phyloP scores from a whole-genome alignment of 2,888 invertebrate genomes.

The Metalampra italica region DNA sequence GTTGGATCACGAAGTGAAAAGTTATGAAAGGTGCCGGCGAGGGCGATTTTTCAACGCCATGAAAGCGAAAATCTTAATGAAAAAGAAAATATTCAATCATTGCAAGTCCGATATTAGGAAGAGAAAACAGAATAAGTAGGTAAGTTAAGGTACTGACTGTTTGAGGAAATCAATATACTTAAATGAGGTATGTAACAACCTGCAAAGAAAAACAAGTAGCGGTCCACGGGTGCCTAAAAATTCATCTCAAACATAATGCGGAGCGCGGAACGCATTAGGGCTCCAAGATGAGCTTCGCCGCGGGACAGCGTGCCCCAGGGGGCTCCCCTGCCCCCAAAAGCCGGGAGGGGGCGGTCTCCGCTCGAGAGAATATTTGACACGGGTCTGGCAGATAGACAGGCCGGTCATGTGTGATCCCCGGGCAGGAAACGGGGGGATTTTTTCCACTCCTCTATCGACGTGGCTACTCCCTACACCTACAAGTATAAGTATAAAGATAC shows the following conservation, averaged over 20 bases:
- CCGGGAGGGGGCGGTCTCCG: constrained; percentile 69
- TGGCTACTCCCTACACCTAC: constrained; percentile 53
- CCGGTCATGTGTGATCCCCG: constrained; percentile 78
- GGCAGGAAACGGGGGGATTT: constrained; percentile 74
- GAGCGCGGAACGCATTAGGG: constrained; percentile 72
- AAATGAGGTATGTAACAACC: too few relatives aligned
- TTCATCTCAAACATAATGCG: constrained; percentile 65
- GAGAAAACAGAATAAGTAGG: too few relatives aligned
- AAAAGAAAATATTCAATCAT: constrained; percentile 68
- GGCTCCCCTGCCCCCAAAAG: constrained; percentile 52
- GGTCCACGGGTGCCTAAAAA: constrained; percentile 55
- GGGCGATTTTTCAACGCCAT: constrained; percentile 68
- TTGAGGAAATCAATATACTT: too few relatives aligned
- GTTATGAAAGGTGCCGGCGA: constrained; percentile 75
- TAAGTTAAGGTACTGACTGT: too few relatives aligned
- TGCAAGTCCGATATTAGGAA: constrained; percentile 28
- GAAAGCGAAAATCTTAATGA: constrained; percentile 70
- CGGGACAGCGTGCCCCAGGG: constrained; percentile 75
- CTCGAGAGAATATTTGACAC: constrained; percentile 79
- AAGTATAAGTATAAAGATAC: constrained; percentile 63
- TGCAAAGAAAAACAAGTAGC: constrained; percentile 31
- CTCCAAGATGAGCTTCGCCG: constrained; percentile 76
- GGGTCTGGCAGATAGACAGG: constrained; percentile 79
- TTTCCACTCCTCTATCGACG: constrained; percentile 71
- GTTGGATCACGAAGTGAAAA: constrained; percentile 77